These are phyloP conservation scores for Netelia fuscicornis DNA, from an alignment of 2,888 invertebrate genomes.

Conservation along the genomic window DNA sequence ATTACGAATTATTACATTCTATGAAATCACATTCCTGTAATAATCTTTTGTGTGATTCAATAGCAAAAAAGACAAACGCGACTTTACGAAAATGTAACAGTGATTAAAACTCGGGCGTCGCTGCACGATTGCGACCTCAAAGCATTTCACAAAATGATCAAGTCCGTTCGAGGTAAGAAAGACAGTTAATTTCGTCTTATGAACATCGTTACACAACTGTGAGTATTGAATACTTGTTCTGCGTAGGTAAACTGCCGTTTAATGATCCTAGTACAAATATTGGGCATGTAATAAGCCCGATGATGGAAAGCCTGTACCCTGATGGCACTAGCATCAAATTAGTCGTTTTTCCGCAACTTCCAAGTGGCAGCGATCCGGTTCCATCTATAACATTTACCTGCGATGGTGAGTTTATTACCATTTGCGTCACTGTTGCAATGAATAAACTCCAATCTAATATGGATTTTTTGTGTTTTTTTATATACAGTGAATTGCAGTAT, in stretches of 20 bases:
- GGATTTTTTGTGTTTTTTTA: slow-evolving; percentile 33
- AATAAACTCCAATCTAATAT: neutral
- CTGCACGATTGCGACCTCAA: slow-evolving; percentile 91
- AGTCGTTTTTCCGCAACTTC: slow-evolving; percentile 89
- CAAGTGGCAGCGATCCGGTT: slow-evolving; percentile 86
- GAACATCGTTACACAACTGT: neutral
- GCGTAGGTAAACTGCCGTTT: slow-evolving; percentile 89
- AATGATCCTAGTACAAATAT: slow-evolving; percentile 93
- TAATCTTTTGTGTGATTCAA: slow-evolving; percentile 71
- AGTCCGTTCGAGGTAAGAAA: slow-evolving; percentile 89
- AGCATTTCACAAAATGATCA: slow-evolving; percentile 94
- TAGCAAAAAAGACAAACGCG: slow-evolving; percentile 87
- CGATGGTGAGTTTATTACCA: slow-evolving; percentile 89
- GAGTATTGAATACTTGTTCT: neutral
- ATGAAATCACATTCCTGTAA: neutral
- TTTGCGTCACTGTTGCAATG: neutral
- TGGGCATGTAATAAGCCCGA: slow-evolving; percentile 95
- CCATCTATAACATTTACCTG: slow-evolving; percentile 95
- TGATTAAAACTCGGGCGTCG: slow-evolving; percentile 88
- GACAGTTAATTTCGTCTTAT: neutral
- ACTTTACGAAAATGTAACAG: slow-evolving; percentile 90
- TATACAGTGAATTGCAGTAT: slow-evolving; percentile 91
- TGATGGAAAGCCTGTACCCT: slow-evolving; percentile 92
- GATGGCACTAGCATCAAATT: slow-evolving; percentile 95
- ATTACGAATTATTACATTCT: neutral